phyloP scores from a whole-genome alignment of 2,888 invertebrate species.

The Miltochrista miniata region DNA sequence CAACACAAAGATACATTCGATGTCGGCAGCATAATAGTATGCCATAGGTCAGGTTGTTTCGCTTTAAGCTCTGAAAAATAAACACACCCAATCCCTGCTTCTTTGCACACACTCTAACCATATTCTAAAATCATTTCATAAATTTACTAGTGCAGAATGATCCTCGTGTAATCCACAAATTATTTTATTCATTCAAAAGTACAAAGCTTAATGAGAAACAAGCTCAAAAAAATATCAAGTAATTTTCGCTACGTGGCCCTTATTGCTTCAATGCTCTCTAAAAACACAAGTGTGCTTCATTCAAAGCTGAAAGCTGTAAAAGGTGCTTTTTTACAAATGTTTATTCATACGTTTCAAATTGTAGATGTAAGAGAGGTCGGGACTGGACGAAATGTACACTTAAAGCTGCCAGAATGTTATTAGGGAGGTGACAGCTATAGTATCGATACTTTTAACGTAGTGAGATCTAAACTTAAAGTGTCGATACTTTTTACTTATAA shows the following conservation, averaged over 20 bases:
- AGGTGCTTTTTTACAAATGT: constrained; percentile 26
- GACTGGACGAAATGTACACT: constrained; percentile 61
- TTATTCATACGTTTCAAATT: constrained; percentile 48
- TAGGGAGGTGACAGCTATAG: constrained; percentile 29
- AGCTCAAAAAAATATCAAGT: not conserved
- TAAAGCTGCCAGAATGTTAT: constrained; percentile 50
- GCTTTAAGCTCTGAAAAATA: too few species aligned
- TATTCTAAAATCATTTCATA: too few species aligned
- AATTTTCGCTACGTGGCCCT: not conserved
- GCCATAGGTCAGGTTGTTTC: too few species aligned
- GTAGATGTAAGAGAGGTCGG: constrained; percentile 50
- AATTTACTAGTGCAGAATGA: not conserved
- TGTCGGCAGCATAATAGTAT: too few species aligned
- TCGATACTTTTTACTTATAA: too few species aligned
- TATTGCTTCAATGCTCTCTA: not conserved
- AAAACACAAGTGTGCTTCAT: constrained; percentile 7
- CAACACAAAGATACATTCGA: too few species aligned
- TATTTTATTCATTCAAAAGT: not conserved
- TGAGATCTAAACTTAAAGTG: too few species aligned
- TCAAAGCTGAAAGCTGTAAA: constrained; percentile 2
- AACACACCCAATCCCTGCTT: too few species aligned
- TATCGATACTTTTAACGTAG: too few species aligned
- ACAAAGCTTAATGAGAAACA: not conserved
- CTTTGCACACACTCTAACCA: too few species aligned
- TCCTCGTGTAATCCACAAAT: not conserved